Conservation (phyloP, 2,888 invertebrate genomes). For the Therioaphis trifolii region DNA sequence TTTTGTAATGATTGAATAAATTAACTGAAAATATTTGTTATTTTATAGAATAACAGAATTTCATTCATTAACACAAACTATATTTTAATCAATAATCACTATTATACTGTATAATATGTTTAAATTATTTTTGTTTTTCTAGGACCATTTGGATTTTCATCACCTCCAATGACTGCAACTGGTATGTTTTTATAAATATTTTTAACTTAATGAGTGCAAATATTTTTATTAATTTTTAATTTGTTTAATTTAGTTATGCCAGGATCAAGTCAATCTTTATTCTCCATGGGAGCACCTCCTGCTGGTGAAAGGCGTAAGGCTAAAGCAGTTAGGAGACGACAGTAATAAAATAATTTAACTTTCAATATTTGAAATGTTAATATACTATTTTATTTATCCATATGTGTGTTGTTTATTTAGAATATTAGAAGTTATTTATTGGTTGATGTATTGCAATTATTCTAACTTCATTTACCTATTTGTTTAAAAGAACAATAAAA, state of each 20-base stretch:
- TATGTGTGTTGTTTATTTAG: background rate
- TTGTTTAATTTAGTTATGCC: conserved; percentile 26
- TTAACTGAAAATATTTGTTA: too few species aligned
- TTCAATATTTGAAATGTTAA: background rate
- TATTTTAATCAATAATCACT: too few species aligned
- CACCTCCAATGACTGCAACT: conserved; percentile 23
- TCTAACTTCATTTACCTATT: conserved; percentile 8
- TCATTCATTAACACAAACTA: too few species aligned
- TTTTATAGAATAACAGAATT: too few species aligned
- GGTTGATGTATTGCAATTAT: background rate
- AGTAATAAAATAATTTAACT: background rate
- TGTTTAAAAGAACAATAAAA: conserved; percentile 1
- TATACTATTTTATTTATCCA: conserved; percentile 5
- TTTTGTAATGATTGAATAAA: too few species aligned
- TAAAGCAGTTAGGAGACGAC: conserved; percentile 56
- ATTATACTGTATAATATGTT: too few species aligned
- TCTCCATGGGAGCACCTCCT: conserved; percentile 44
- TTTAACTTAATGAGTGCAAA: background rate
- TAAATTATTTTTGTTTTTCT: conserved; percentile 15
- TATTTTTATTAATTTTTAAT: background rate
- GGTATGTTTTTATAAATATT: background rate
- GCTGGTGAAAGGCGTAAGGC: conserved; percentile 41
- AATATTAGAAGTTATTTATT: conserved; percentile 11
- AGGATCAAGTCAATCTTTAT: conserved; percentile 46
- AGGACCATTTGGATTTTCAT: conserved; percentile 48